Conservation (phyloP, 1,140 invertebrate species). For the Capitella teleta region DNA sequence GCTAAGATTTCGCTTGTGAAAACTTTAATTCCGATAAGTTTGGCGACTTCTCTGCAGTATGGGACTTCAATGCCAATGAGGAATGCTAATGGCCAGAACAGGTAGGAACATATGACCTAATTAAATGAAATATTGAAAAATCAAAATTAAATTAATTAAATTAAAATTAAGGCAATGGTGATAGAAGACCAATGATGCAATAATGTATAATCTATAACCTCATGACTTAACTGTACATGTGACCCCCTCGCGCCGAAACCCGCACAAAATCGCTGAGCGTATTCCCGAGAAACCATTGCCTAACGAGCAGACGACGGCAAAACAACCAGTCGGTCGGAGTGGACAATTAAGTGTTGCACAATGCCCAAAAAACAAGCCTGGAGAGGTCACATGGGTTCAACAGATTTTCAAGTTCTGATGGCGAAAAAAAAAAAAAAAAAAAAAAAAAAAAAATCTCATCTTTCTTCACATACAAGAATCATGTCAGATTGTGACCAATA, state of each 20-base stretch:
- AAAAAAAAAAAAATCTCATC: too few relatives aligned
- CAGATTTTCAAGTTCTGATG: too few relatives aligned
- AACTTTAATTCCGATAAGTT: constrained; percentile 16
- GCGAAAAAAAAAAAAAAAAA: too few relatives aligned
- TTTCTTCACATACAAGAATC: too few relatives aligned
- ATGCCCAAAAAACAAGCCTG: too few relatives aligned
- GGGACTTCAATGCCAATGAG: constrained; percentile 28
- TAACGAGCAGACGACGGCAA: background rate
- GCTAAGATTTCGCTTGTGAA: constrained; percentile 11
- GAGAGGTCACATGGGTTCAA: too few relatives aligned
- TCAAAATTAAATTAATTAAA: background rate
- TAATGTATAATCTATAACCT: background rate
- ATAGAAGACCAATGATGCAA: too few relatives aligned
- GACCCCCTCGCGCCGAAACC: background rate
- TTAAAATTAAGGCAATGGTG: too few relatives aligned
- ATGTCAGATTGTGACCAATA: too few relatives aligned
- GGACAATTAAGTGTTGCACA: too few relatives aligned
- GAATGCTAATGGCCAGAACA: constrained; percentile 36
- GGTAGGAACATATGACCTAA: constrained; percentile 36
- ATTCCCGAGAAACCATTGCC: constrained; percentile 11
- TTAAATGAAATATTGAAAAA: constrained; percentile 12
- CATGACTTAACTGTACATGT: background rate
- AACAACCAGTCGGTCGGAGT: background rate
- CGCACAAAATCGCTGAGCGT: constrained; percentile 8
- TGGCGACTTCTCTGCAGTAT: constrained; percentile 19